Evolutionary conservation across 1,140 invertebrate species (phyloP), one percentile per base, ranked within the genome.

Genomic region (Triops longicaudatus): DNA sequence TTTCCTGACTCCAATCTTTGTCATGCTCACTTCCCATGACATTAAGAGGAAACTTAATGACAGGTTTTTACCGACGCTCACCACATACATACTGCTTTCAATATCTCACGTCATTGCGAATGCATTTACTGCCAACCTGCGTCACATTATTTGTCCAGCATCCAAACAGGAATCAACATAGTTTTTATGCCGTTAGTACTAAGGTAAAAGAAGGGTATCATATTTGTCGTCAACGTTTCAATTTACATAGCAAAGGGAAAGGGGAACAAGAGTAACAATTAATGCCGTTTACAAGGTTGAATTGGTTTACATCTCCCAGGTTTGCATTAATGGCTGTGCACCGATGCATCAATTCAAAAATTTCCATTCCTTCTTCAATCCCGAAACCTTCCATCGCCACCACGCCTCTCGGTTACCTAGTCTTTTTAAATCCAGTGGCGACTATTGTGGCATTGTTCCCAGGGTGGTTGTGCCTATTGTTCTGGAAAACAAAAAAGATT

Each of bases 261-360:
- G 50, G 50, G 17, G 22, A 63, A 17, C 14, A 63, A 22, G 50
- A 14, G 22, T 22, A 63, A 63, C 50, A 63, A 63, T 63, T 63
- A 63, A 63, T 14, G 50, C n/a, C 50, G 22, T 63, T 63, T 63
- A 63, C 50, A 63, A 63, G 50, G 50, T 63, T 63, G 50, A 63
- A 63, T 63, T 63, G 50, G 50, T 22, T 63, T 22, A 63, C 17
- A 9, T n/a, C 50, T 22, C 22, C 50, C 14, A 63, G 22, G 50
- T 63, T 63, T 63, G 50, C 17, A 63, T 63, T 63, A 9, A 63
- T 63, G 14, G 50, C 22, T 63, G 50, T 63, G 50, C 50, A 63
- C 50, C 50, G 50, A 63, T 63, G 50, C 50, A 63, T 22, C 50
- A 63, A 63, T 63, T 63, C 50, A 63, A 63, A 37, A 63, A 63